Evolutionary conservation across 30 jellyfish, hydroid and myxozoan species (phyloP), one percentile per base, ranked within the genome.

Genomic region (Turritopsis rubra): DNA sequence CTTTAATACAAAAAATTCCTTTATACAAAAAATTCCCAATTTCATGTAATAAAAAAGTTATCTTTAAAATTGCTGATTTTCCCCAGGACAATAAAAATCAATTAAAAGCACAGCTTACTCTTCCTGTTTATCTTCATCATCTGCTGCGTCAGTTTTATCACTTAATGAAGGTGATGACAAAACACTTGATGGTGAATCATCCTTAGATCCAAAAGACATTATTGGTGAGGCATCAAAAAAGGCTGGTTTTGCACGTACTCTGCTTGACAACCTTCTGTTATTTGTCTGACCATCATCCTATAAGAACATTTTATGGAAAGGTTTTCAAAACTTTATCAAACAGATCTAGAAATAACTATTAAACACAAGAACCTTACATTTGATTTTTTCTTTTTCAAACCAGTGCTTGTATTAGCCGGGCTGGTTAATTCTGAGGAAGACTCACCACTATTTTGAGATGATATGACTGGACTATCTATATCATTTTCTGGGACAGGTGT

Each of bases 191-290:
- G 87, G 53, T 80, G 54, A 17, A 18, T 66, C 23, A 16, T 7
- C 21, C 20, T 26, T 30, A 16, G 81, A 52, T 13, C 80, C 29
- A 79, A 30, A 8, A 41, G 87, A 31, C 21, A 53, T 19, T 23
- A 80, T 80, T 0, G 87, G 87, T n/a, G 87, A 80, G 3, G 87
- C 87, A 52, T 80, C 87, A 80, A 80, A 80, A 53, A 41, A 80
- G 28, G 52, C 77, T 52, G 87, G 87, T 1, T 80, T 80, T 53
- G 87, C 79, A 23, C 52, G 54, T 3, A 80, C 87, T 8, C 87
- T 30, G 28, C 53, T 53, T 41, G 87, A 80, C 1, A 80, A 3
- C 28, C 82, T 66, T 16, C 87, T 21, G 54, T 80, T n/a, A n/a
- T n/a, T 53, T 16, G 30, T 52, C 23, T 16, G 73, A 22, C 30